Conservation (phyloP, 2,113 vertebrate species). For the Erythrolamprus reginae region DNA sequence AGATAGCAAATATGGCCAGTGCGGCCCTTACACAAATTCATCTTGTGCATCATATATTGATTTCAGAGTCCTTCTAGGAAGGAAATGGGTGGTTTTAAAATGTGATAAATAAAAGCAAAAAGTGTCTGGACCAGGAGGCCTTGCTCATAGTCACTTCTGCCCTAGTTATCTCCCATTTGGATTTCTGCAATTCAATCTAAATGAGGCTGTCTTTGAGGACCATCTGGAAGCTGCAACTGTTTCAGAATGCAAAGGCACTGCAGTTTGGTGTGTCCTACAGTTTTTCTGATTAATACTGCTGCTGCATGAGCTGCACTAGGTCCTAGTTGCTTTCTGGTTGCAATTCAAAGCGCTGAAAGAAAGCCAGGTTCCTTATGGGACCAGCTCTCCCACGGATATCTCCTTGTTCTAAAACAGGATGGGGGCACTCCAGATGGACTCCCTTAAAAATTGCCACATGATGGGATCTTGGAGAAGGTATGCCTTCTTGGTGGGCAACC, state of each 20-base stretch:
- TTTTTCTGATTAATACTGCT: background rate
- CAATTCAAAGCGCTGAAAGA: background rate
- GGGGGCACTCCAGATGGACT: background rate
- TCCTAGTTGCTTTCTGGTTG: background rate
- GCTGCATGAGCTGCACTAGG: background rate
- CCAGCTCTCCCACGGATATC: background rate
- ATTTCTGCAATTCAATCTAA: background rate
- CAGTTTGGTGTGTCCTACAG: background rate
- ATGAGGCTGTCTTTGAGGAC: background rate
- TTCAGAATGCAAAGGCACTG: background rate
- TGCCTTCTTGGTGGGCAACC: background rate
- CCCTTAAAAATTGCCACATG: background rate
- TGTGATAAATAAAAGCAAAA: background rate
- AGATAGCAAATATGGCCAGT: background rate
- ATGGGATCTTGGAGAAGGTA: background rate
- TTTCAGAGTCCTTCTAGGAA: background rate
- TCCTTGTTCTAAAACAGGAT: background rate
- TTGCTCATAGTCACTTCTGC: background rate
- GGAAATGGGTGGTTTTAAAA: background rate
- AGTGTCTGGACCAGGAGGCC: background rate
- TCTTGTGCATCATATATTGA: background rate
- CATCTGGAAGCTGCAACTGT: background rate
- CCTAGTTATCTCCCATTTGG: background rate
- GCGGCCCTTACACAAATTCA: background rate
- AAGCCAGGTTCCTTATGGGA: background rate